Percentiles rank a stretch among this genome's conserved stretches.
These are phyloP conservation scores for Endotricha flammealis DNA, from an alignment of 2,888 invertebrate species.

Conservation along the genomic window DNA sequence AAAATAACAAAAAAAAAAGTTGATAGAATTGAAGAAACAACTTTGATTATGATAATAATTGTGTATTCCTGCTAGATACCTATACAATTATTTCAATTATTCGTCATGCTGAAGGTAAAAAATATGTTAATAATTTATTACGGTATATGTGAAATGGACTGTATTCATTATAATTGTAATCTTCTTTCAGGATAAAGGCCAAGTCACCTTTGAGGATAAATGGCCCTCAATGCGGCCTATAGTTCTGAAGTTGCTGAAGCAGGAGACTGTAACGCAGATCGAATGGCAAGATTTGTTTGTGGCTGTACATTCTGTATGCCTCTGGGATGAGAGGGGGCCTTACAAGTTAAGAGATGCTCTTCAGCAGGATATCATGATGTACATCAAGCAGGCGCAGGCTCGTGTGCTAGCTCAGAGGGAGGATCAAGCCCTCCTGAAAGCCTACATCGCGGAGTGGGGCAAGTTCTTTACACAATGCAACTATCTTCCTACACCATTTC, in stretches of 20 bases:
- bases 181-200: slow-evolving; percentile 84
- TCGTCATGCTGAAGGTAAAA: slow-evolving; percentile 49
- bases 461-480: slow-evolving; percentile 99
- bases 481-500: slow-evolving; percentile 97
- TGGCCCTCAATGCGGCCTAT: slow-evolving; percentile 97
- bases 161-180: slow-evolving; percentile 12
- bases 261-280: slow-evolving; percentile 93
- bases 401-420: slow-evolving; percentile 94
- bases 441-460: slow-evolving; percentile 98
- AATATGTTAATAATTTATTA: not conserved
- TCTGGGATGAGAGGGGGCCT: slow-evolving; percentile 98
- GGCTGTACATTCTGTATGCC: slow-evolving; percentile 95
- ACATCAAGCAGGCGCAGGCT: slow-evolving; percentile 94
- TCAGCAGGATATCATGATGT: slow-evolving; percentile 94
- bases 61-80: slow-evolving; percentile 27
- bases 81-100: slow-evolving; percentile 20
- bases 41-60: slow-evolving; percentile 30
- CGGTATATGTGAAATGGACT: not conserved
- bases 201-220: slow-evolving; percentile 94
- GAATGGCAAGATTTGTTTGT: slow-evolving; percentile 99
- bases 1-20: not conserved
- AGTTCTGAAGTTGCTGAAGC: slow-evolving; percentile 94
- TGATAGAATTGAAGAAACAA: too few relatives aligned
- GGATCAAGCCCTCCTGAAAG: slow-evolving; percentile 95
- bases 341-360: slow-evolving; percentile 91